Evolutionary conservation across 1,140 invertebrate species (phyloP).

Genomic region (Acromyrmex echinatior): DNA sequence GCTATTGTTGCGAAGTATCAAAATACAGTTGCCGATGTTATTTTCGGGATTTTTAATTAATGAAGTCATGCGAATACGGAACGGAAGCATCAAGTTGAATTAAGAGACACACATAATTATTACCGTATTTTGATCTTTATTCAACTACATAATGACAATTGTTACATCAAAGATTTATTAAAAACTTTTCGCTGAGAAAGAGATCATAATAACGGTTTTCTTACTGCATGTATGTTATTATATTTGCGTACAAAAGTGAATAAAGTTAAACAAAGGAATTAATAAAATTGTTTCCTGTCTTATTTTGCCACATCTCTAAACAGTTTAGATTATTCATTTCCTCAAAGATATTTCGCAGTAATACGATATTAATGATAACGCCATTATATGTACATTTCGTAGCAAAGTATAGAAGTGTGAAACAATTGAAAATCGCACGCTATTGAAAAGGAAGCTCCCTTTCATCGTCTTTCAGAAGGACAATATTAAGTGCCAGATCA

Average conservation of each 20-base stretch:
- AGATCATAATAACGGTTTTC: conserved; percentile 8
- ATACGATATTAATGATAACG: not conserved
- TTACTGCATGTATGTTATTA: not conserved
- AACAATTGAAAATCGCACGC: too few relatives aligned
- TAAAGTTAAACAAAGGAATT: not conserved
- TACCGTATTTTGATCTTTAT: not conserved
- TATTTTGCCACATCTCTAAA: not conserved
- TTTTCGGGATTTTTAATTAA: not conserved
- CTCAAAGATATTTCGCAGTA: not conserved
- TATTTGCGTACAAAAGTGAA: conserved; percentile 3
- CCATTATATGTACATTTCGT: not conserved
- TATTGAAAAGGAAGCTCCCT: not conserved
- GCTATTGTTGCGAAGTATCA: not conserved
- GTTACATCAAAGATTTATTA: conserved; percentile 5
- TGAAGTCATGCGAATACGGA: not conserved
- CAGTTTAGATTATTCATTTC: not conserved
- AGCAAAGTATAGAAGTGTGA: not conserved
- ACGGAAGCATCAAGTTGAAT: not conserved
- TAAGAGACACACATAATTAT: not conserved
- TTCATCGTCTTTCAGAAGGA: not conserved
- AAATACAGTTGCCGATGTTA: not conserved
- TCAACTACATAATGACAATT: not conserved
- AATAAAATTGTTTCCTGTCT: not conserved
- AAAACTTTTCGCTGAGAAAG: not conserved
- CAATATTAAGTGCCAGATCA: not conserved